A percentile compares a stretch with the other conserved stretches of the same genome.
These are phyloP conservation scores for Allophyes oxyacanthae DNA, from an alignment of 2,888 invertebrate genomes.

Conservation along the genomic window DNA sequence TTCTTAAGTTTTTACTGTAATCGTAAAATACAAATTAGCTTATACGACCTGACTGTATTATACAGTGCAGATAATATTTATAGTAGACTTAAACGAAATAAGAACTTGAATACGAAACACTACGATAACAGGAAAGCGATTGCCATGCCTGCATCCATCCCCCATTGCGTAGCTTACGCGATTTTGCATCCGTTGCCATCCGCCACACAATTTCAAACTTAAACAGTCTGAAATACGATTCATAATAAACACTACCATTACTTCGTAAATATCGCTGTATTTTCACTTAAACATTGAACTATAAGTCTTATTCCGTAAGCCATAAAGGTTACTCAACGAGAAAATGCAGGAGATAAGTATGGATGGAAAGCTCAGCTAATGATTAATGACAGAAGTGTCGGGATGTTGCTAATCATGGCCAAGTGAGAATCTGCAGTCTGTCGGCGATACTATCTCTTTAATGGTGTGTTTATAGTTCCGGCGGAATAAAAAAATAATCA, in stretches of 20 bases:
- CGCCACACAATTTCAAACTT: constrained; percentile 50
- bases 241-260: constrained; percentile 35
- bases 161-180: constrained; percentile 59
- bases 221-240: constrained; percentile 51
- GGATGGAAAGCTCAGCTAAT: constrained; percentile 67
- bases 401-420: constrained; percentile 71
- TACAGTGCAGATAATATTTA: constrained; percentile 12
- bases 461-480: constrained; percentile 47
- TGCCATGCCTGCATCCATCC: constrained; percentile 69
- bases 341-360: constrained; percentile 32
- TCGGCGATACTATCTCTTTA: constrained; percentile 54
- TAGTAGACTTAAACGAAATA: constrained; percentile 25
- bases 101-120: constrained; percentile 61
- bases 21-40: no score
- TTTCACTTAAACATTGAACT: constrained; percentile 45
- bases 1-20: not conserved
- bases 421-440: constrained; percentile 63
- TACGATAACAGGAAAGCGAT: constrained; percentile 75
- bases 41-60: constrained; percentile 3
- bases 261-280: constrained; percentile 41
- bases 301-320: constrained; percentile 46
- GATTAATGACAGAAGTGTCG: constrained; percentile 66
- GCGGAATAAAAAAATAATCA: constrained; percentile 35
- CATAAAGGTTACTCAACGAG: constrained; percentile 40
- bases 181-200: constrained; percentile 44